Evolutionary conservation across 2,113 vertebrate genomes (phyloP), one percentile per base, ranked within the genome.

Genomic region (Holacanthus passer): DNA sequence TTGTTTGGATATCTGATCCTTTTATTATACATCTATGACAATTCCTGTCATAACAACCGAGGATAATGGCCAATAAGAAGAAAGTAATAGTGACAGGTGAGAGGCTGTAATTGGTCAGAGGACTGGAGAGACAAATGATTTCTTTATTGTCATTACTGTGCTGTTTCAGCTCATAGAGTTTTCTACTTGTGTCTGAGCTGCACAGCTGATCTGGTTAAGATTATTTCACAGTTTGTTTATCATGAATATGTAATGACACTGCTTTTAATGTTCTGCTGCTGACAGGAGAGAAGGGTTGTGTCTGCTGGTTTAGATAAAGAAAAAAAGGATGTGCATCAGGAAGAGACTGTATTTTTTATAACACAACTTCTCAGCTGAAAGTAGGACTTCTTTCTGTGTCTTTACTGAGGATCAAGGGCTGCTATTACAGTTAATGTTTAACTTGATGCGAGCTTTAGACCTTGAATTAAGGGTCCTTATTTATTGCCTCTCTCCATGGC

Each of bases 11-110:
- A 58, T 79, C 56, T 81, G 53, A 59, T 48, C 14, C 24, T 13
- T 2, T 43, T 45, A 31, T 53, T 73, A 14, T 50, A 73, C 5
- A 81, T 52, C 37, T 35, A 74, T 74, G 74, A 82, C 55, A 78
- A 0, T 4, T 73, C 27, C 37, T 56, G 31, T 32, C 62, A 24
- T 32, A 56, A 64, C 52, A 78, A 14, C 37, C 3, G 35, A 20
- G 39, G 56, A 89, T 9, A n/a, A 95, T 95, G 94, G 88, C 87
- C 35, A 84, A 72, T 73, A 94, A 89, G 88, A 94, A 87, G 83
- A 95, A 89, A 70, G 93, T 95, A n/a, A 29, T 95, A 66, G 94
- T 95, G 27, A 95, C 94, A 90, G 94, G 94, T 94, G 73, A 90
- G 89, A 68, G 3, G 7, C 31, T 73, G 39, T 22, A 7, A 35